phyloP scores from a whole-genome alignment of 2,888 invertebrate species.

The Drosophila nr. fundita region DNA sequence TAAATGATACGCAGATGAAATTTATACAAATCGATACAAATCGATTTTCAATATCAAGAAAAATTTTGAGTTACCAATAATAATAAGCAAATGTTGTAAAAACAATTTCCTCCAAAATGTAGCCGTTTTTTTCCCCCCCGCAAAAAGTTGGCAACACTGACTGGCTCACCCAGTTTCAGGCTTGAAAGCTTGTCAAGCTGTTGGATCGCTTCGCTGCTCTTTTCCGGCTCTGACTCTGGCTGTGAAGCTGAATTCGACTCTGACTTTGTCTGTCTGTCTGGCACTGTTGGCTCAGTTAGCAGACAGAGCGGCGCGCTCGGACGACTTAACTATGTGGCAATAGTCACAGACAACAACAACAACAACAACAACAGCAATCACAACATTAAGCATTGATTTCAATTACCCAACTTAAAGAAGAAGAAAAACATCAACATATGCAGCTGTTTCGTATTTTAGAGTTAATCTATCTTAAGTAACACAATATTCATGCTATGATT shows the following conservation, averaged over 20 bases:
- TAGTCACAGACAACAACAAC: constrained; percentile 23
- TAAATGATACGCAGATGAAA: neutral
- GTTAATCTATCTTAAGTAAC: constrained; percentile 7
- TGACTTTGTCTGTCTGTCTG: constrained; percentile 8
- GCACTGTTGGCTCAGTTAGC: constrained; percentile 26
- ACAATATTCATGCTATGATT: neutral
- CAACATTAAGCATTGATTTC: constrained; percentile 40
- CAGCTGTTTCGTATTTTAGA: constrained; percentile 30
- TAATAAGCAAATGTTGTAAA: neutral
- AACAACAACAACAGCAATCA: constrained; percentile 24
- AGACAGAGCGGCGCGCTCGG: constrained; percentile 57
- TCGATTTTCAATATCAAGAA: neutral
- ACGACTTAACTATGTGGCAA: constrained; percentile 62
- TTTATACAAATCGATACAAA: neutral
- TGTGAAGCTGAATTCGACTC: constrained; percentile 1
- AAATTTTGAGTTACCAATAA: neutral
- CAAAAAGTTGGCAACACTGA: constrained; percentile 3
- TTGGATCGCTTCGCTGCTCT: constrained; percentile 12
- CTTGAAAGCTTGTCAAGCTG: constrained; percentile 11
- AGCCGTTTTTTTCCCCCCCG: neutral
- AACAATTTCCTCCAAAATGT: neutral
- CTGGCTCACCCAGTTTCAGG: neutral
- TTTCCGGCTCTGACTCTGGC: constrained; percentile 5
- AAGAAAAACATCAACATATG: constrained; percentile 7
- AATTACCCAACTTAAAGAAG: constrained; percentile 44